Evolutionary conservation across 1,140 invertebrate genomes (phyloP).

Genomic region (Eumaeus atala): DNA sequence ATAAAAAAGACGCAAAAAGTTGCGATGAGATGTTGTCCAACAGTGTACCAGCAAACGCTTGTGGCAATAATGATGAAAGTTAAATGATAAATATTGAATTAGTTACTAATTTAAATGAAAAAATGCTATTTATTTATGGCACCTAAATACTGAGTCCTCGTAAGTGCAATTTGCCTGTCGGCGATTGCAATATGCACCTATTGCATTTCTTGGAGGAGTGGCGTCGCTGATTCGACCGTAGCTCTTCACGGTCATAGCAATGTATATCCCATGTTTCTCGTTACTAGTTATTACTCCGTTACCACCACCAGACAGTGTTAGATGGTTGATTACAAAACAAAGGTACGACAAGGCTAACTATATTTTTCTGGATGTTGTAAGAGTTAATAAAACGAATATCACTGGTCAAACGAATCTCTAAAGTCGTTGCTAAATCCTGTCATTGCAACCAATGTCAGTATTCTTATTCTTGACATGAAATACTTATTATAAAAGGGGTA

Average conservation of each 20-base stretch:
- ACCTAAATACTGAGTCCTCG: slow-evolving; percentile 81
- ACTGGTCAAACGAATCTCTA: slow-evolving; percentile 42
- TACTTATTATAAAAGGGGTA: too few species aligned
- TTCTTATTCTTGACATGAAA: too few species aligned
- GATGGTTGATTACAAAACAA: slow-evolving; percentile 84
- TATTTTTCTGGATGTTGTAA: slow-evolving; percentile 78
- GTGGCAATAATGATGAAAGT: too few species aligned
- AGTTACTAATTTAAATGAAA: too few species aligned
- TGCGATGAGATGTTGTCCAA: background rate
- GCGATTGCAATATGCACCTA: too few species aligned
- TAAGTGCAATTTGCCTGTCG: slow-evolving; percentile 79
- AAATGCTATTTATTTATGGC: too few species aligned
- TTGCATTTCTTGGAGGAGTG: slow-evolving; percentile 78
- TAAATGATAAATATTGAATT: too few species aligned
- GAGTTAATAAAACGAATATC: slow-evolving; percentile 78
- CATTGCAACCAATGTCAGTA: too few species aligned
- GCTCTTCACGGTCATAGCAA: slow-evolving; percentile 78
- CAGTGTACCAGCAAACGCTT: too few species aligned
- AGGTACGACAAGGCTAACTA: slow-evolving; percentile 77
- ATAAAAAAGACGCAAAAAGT: background rate
- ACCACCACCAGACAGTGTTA: slow-evolving; percentile 78
- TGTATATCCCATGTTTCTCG: slow-evolving; percentile 80
- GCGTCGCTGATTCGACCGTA: slow-evolving; percentile 82
- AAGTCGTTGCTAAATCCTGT: too few species aligned
- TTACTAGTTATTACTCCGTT: slow-evolving; percentile 78